Evolutionary conservation across 2,888 invertebrate species (phyloP).

Genomic region (Hymenopus coronatus): DNA sequence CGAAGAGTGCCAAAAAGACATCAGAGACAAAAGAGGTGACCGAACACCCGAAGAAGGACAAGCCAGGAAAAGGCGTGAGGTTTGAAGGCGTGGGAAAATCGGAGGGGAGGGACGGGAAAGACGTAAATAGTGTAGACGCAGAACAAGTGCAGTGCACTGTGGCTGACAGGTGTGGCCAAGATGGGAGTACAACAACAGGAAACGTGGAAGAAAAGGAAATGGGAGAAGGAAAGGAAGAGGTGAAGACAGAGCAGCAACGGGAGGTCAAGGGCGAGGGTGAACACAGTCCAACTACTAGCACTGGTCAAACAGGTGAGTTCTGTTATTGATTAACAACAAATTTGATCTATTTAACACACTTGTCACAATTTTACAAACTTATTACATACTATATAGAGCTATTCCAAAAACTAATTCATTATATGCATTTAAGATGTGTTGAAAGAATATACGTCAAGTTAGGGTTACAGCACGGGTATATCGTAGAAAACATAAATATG

Average conservation of each 20-base stretch:
- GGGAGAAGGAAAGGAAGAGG: not conserved
- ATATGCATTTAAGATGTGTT: no score
- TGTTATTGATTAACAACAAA: no score
- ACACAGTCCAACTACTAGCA: not conserved
- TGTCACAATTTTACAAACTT: no score
- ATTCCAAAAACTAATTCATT: no score
- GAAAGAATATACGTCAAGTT: no score
- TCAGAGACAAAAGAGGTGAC: not conserved
- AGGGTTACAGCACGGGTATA: no score
- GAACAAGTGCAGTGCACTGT: not conserved
- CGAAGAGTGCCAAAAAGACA: slow-evolving; percentile 41
- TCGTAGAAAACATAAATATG: no score
- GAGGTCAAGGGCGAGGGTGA: not conserved
- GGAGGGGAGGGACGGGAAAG: not conserved
- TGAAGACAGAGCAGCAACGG: not conserved
- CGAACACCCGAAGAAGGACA: not conserved
- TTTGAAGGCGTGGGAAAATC: not conserved
- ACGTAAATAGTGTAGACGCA: not conserved
- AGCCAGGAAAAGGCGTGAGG: not conserved
- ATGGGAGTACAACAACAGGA: not conserved
- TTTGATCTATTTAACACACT: no score
- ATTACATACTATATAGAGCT: no score
- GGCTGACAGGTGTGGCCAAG: not conserved
- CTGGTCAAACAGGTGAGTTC: not conserved
- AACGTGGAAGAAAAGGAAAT: not conserved